These are phyloP conservation scores for Bucco capensis DNA, from an alignment of 2,113 vertebrate species.

Conservation along the genomic window DNA sequence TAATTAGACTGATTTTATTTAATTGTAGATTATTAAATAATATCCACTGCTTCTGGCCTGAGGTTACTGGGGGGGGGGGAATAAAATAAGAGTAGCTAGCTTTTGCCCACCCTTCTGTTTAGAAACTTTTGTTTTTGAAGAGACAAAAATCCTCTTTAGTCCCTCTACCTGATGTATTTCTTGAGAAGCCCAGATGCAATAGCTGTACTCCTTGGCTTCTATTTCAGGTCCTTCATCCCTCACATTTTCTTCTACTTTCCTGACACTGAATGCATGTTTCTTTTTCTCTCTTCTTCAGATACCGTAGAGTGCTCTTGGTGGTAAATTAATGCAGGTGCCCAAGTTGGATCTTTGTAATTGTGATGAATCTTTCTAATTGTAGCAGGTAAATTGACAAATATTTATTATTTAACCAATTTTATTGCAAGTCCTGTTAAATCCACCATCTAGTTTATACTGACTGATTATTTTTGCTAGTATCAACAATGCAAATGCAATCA, in stretches of 20 bases:
- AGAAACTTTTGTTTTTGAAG: neutral
- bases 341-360: neutral
- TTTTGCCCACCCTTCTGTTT: neutral
- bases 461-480: neutral
- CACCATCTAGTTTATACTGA: neutral
- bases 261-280: neutral
- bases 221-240: neutral
- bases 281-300: neutral
- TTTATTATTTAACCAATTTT: neutral
- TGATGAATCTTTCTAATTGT: neutral
- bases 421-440: neutral
- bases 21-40: constrained; percentile 25
- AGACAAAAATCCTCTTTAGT: neutral
- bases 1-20: constrained; percentile 9
- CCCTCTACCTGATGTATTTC: neutral
- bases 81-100: neutral
- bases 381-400: neutral
- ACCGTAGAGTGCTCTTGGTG: too few relatives aligned
- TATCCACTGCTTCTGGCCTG: neutral
- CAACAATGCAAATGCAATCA: neutral
- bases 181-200: neutral
- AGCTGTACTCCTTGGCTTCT: neutral
- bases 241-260: neutral
- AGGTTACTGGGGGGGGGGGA: neutral
- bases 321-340: too few relatives aligned